Conservation (phyloP, 2,113 vertebrate species). For the Platysteira castanea region DNA sequence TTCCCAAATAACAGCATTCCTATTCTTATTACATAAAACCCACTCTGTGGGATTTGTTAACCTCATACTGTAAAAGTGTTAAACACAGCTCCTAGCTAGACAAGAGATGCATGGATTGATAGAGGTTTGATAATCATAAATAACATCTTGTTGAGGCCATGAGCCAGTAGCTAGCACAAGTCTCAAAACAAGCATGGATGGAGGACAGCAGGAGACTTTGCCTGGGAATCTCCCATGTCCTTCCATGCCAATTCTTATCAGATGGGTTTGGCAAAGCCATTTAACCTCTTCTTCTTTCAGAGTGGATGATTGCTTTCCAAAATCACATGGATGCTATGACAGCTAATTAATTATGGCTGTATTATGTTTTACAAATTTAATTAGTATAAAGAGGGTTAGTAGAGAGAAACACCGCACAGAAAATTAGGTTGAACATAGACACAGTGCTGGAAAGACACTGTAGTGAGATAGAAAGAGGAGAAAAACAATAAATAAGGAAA, state of each 20-base stretch:
- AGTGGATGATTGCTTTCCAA: not conserved
- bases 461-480: not conserved
- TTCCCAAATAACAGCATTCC: not conserved
- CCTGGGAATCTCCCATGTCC: not conserved
- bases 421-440: not conserved
- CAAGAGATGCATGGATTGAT: not conserved
- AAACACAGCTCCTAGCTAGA: not conserved
- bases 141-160: not conserved
- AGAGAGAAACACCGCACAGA: not conserved
- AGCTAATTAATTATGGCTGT: slow-evolving; percentile 1
- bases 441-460: not conserved
- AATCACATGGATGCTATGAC: not conserved
- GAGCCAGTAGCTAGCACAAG: not conserved
- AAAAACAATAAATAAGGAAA: not conserved
- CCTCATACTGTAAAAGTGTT: not conserved
- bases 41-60: not conserved
- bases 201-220: not conserved
- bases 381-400: not conserved
- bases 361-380: not conserved
- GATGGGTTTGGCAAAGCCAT: not conserved
- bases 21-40: not conserved
- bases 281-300: not conserved
- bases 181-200: not conserved
- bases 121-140: not conserved
- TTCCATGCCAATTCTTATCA: not conserved